These are phyloP conservation scores for Rhynchopsitta pachyrhyncha DNA, from an alignment of 2,113 vertebrate genomes.

Conservation along the genomic window DNA sequence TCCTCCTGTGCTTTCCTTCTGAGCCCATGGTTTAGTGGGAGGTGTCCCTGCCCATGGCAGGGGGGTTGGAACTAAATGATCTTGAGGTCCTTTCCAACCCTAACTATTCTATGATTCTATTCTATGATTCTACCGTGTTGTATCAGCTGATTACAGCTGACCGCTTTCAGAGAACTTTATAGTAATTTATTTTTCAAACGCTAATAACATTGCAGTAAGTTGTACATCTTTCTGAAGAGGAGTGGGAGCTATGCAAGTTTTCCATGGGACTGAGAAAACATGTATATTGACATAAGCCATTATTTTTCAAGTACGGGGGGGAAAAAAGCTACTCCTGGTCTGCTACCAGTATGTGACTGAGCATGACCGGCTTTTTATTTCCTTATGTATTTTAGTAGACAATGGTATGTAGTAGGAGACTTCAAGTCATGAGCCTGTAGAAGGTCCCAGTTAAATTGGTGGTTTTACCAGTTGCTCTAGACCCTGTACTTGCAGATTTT, in stretches of 20 bases:
- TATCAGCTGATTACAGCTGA: background rate
- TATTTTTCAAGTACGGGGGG: background rate
- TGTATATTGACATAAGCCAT: background rate
- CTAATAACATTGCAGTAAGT: background rate
- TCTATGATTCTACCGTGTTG: background rate
- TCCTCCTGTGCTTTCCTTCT: background rate
- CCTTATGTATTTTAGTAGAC: background rate
- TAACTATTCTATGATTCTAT: too few species aligned
- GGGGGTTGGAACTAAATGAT: too few species aligned
- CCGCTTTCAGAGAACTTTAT: background rate
- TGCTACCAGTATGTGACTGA: background rate
- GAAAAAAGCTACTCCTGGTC: background rate
- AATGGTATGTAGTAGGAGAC: background rate
- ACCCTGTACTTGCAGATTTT: background rate
- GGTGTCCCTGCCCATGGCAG: too few species aligned
- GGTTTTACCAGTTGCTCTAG: background rate
- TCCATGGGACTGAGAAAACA: background rate
- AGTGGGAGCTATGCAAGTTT: background rate
- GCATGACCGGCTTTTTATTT: background rate
- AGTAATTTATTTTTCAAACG: background rate
- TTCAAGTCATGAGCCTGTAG: background rate
- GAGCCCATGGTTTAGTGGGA: background rate
- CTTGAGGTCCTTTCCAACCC: too few species aligned
- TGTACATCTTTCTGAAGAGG: background rate
- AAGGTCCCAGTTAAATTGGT: background rate